Evolutionary conservation across 2,888 invertebrate genomes (phyloP), one percentile per base, ranked within the genome.

Genomic region (Limnephilus rhombicus): DNA sequence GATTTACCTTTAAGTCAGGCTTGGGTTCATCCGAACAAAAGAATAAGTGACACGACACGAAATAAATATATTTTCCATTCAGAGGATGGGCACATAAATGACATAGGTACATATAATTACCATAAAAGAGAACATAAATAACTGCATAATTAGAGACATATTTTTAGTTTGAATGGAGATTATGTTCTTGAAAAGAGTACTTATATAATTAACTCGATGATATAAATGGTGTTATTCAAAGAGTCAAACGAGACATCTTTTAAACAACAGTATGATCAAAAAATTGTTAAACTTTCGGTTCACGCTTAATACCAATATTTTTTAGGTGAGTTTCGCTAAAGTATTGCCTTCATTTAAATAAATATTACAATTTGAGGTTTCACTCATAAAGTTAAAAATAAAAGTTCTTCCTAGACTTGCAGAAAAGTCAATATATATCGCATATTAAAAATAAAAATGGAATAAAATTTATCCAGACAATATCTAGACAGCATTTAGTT

Each of bases 11-110:
- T 31, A 12, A 29, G 86, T 86, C 86, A 49, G 13, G 86, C 86
- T 29, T 45, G 45, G 86, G 86, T 86, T 41, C 37, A n/a, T 45
- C 45, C 29, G 29, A 45, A 86, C 86, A 86, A 86, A 45, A 86
- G 86, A 86, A 45, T 34, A 86, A 12, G 86, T 29, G 86, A 86
- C 49, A 49, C 15, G 86, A 86, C 86, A 49, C 49, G 86, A 83
- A 83, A 83, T 83, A 37, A 83, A 83, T 83, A 34, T 83, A 24
- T 41, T 41, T 37, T 37, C 37, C 24, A 83, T 83, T 83, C 83
- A 83, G 18, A 83, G 34, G 37, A 83, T 3, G 15, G 24, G 7
- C 18, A 37, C 83, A 83, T 37, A 37, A 37, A 24, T 83, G 37
- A 34, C 37, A 83, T 15, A 15, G 49, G 49, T 15, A 34, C 37